Percentiles rank a stretch among this genome's conserved stretches.
phyloP scores from a whole-genome alignment of 2,113 vertebrate species.

The Campylomormyrus numenius region DNA sequence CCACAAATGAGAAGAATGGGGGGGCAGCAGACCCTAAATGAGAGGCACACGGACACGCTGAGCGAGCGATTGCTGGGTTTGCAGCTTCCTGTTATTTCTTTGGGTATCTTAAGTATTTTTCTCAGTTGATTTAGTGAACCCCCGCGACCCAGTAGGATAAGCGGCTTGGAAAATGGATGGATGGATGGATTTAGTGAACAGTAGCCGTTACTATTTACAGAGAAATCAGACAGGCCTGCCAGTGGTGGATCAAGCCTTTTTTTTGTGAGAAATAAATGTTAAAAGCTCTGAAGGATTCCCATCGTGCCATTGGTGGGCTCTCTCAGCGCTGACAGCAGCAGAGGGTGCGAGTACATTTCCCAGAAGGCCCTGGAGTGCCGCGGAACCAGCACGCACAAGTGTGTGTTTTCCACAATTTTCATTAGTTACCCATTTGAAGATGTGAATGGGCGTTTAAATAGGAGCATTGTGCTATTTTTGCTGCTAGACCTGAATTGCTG shows the following conservation, averaged over 20 bases:
- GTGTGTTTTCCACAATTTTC: not conserved
- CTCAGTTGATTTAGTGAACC: not conserved
- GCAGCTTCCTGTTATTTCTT: not conserved
- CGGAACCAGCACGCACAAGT: not conserved
- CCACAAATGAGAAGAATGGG: not conserved
- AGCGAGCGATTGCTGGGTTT: not conserved
- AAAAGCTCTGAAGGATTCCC: not conserved
- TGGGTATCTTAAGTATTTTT: not conserved
- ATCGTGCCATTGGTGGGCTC: not conserved
- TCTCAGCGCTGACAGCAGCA: not conserved
- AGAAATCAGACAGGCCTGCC: not conserved
- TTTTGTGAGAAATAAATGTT: not conserved
- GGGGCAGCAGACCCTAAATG: not conserved
- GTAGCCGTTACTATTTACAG: not conserved
- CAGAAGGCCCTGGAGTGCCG: not conserved
- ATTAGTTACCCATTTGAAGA: not conserved
- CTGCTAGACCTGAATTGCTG: not conserved
- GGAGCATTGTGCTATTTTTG: not conserved
- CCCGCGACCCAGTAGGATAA: too few species aligned
- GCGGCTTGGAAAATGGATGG: too few species aligned
- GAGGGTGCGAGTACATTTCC: not conserved
- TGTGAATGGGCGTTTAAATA: not conserved
- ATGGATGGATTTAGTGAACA: not conserved
- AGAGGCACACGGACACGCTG: not conserved
- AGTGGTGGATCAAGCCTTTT: not conserved